Evolutionary conservation across 2,797 vertebrate species (phyloP).

Genomic region (Eulemur coronatus): DNA sequence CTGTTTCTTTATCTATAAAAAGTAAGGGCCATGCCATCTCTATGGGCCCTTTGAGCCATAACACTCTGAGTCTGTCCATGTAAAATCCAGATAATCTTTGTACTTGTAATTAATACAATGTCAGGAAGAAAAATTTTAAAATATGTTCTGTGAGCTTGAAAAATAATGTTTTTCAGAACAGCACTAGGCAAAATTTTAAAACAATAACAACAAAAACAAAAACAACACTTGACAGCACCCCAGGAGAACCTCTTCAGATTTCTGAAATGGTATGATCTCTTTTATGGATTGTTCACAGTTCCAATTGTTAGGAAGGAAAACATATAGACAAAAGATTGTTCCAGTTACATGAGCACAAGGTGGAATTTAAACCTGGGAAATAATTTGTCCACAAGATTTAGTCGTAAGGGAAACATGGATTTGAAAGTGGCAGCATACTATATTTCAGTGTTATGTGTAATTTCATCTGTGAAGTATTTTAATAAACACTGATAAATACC

Average conservation of each 20-base stretch:
- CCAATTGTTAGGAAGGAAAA: neutral
- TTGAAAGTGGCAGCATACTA: neutral
- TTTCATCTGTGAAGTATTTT: constrained; percentile 52
- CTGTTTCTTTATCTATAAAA: neutral
- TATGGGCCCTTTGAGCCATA: neutral
- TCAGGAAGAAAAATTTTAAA: neutral
- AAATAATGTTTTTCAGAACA: neutral
- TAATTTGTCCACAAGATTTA: constrained; percentile 19
- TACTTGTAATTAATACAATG: neutral
- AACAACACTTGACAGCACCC: neutral
- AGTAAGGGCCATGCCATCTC: neutral
- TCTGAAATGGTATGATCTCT: neutral
- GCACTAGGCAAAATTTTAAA: neutral
- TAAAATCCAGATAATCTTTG: neutral
- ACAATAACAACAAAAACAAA: neutral
- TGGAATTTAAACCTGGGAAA: constrained; percentile 36
- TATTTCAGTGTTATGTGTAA: constrained; percentile 13
- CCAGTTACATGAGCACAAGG: constrained; percentile 18
- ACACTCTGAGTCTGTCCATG: neutral
- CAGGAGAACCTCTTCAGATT: neutral
- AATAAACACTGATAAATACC: constrained; percentile 37
- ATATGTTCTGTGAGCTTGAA: neutral
- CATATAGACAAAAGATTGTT: neutral
- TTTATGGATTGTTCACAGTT: neutral
- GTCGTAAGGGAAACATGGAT: neutral